Conservation (phyloP, 1,140 invertebrate genomes). For the Colletes latitarsis region DNA sequence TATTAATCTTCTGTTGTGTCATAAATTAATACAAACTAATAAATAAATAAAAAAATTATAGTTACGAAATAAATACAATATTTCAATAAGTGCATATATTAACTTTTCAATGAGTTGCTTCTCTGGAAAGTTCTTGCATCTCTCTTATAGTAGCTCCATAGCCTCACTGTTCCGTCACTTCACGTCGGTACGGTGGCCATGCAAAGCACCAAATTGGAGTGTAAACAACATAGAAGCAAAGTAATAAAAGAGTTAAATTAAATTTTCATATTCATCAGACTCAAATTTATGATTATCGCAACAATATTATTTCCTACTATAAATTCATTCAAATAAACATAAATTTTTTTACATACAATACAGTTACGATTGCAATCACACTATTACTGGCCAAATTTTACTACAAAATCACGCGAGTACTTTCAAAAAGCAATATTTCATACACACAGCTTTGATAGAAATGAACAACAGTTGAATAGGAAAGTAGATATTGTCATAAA, state of each 20-base stretch:
- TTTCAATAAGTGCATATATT: slow-evolving; percentile 59
- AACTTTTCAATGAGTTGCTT: slow-evolving; percentile 79
- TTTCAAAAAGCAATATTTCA: slow-evolving; percentile 36
- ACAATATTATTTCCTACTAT: slow-evolving; percentile 22
- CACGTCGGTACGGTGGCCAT: slow-evolving; percentile 74
- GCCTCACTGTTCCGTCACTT: slow-evolving; percentile 78
- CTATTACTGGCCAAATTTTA: slow-evolving; percentile 15
- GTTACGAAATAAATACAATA: slow-evolving; percentile 67
- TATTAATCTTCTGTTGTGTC: slow-evolving; percentile 7
- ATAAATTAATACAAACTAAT: slow-evolving; percentile 45
- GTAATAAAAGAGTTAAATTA: slow-evolving; percentile 69
- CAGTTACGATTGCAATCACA: slow-evolving; percentile 25
- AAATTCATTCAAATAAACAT: slow-evolving; percentile 36
- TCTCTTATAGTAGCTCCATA: slow-evolving; percentile 79
- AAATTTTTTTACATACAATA: slow-evolving; percentile 27
- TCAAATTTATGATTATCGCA: slow-evolving; percentile 18
- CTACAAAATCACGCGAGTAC: slow-evolving; percentile 20
- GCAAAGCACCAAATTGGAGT: slow-evolving; percentile 80
- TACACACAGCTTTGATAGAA: slow-evolving; percentile 17
- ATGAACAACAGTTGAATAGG: neutral
- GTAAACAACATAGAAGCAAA: slow-evolving; percentile 78
- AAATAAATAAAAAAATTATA: slow-evolving; percentile 66
- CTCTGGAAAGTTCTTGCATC: slow-evolving; percentile 77
- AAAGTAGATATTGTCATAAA: neutral
- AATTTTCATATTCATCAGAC: slow-evolving; percentile 45